phyloP scores from a whole-genome alignment of 2,888 invertebrate species.

The Cephus pygmeus region DNA sequence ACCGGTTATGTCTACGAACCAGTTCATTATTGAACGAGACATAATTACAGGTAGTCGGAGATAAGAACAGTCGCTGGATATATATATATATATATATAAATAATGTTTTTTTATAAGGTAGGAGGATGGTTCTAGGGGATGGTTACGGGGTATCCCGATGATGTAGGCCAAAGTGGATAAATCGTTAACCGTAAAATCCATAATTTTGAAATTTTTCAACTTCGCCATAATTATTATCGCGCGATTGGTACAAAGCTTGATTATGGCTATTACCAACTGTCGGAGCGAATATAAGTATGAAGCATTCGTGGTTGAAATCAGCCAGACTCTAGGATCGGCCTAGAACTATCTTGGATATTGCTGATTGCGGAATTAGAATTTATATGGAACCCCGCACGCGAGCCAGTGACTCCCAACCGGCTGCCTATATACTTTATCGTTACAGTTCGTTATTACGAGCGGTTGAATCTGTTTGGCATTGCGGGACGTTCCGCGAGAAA shows the following conservation, averaged over 20 bases:
- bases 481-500: neutral
- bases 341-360: slow-evolving; percentile 64
- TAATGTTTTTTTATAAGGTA: neutral
- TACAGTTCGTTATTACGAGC: slow-evolving; percentile 3
- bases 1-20: no score
- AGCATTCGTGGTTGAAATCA: slow-evolving; percentile 56
- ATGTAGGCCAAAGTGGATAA: neutral
- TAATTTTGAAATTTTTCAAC: neutral
- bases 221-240: slow-evolving; percentile 58
- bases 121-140: neutral
- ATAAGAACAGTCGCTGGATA: neutral
- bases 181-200: neutral
- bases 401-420: slow-evolving; percentile 57
- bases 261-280: slow-evolving; percentile 62
- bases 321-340: slow-evolving; percentile 57
- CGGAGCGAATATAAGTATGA: slow-evolving; percentile 10
- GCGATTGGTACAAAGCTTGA: slow-evolving; percentile 62
- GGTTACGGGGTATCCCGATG: neutral
- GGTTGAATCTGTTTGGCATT: neutral
- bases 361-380: slow-evolving; percentile 66
- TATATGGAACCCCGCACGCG: slow-evolving; percentile 65
- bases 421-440: neutral
- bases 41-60: neutral
- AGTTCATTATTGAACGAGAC: neutral
- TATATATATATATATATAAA: no score